These are phyloP conservation scores for Laspeyria flexula DNA, from an alignment of 2,888 invertebrate genomes.

Conservation along the genomic window DNA sequence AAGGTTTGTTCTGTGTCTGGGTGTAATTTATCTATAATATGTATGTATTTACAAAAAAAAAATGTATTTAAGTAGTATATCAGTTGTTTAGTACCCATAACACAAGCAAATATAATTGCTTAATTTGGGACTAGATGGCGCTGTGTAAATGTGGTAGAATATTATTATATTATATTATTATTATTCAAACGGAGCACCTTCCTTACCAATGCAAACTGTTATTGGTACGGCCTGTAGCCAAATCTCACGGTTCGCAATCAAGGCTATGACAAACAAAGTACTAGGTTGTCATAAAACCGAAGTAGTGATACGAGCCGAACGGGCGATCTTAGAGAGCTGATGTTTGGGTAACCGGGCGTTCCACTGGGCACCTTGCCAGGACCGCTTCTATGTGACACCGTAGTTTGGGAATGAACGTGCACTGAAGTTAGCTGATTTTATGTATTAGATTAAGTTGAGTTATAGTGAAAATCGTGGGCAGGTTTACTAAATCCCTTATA, in stretches of 20 bases:
- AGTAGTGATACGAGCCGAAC: constrained; percentile 42
- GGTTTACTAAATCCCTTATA: constrained; percentile 1
- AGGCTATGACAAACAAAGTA: constrained; percentile 43
- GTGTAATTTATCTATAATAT: no score
- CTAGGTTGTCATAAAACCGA: constrained; percentile 46
- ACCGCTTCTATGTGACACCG: constrained; percentile 27
- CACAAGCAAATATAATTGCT: no score
- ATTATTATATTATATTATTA: no score
- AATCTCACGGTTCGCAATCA: constrained; percentile 43
- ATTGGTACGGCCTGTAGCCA: constrained; percentile 31
- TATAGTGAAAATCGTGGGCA: background rate
- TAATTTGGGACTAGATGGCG: no score
- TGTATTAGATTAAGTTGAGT: constrained; percentile 6
- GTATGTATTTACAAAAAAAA: no score
- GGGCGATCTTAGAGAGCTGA: constrained; percentile 49
- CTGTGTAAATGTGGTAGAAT: no score
- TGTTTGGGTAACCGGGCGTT: constrained; percentile 51
- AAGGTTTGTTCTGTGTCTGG: no score
- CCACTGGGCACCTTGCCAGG: constrained; percentile 63
- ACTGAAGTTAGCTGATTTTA: constrained; percentile 2
- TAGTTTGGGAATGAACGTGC: constrained; percentile 22
- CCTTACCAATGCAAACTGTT: constrained; percentile 43
- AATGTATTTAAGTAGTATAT: no score
- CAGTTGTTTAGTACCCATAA: no score
- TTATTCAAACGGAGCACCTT: constrained; percentile 17